These are phyloP conservation scores for Pleuronectes platessa DNA, from an alignment of 2,113 vertebrate species.

Conservation along the genomic window DNA sequence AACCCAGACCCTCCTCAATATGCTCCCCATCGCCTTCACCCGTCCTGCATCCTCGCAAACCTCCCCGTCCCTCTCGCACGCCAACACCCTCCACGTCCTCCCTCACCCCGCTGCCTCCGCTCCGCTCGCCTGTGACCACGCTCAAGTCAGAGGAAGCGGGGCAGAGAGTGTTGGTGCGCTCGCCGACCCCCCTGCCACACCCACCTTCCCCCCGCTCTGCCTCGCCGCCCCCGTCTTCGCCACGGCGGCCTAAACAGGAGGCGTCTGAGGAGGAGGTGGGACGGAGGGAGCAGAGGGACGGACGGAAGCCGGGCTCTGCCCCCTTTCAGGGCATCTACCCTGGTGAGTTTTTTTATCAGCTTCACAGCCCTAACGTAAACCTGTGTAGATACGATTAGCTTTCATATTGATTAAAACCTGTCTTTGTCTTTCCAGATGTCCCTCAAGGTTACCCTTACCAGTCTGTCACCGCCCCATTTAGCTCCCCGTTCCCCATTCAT, in stretches of 20 bases:
- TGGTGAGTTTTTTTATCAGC: constrained; percentile 78
- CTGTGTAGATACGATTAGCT: background rate
- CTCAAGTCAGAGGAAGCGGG: constrained; percentile 91
- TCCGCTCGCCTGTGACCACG: constrained; percentile 84
- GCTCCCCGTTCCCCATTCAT: constrained; percentile 89
- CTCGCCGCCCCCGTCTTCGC: constrained; percentile 83
- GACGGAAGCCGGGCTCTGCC: constrained; percentile 83
- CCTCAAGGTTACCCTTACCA: constrained; percentile 90
- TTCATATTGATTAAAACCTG: background rate
- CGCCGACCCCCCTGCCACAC: constrained; percentile 84
- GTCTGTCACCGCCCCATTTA: constrained; percentile 87
- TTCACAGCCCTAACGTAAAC: background rate
- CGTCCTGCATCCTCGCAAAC: constrained; percentile 86
- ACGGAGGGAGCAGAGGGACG: constrained; percentile 61
- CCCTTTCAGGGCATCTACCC: constrained; percentile 87
- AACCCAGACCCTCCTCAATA: constrained; percentile 80
- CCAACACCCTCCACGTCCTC: constrained; percentile 84
- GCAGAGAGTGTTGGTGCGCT: constrained; percentile 86
- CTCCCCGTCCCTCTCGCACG: constrained; percentile 80
- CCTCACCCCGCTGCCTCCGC: constrained; percentile 84
- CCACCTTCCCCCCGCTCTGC: constrained; percentile 86
- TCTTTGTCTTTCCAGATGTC: constrained; percentile 82
- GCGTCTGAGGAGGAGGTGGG: constrained; percentile 77
- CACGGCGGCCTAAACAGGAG: constrained; percentile 89
- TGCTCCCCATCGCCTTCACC: constrained; percentile 79